These are phyloP conservation scores for Anneissia japonica DNA, from an alignment of 35 echinoderm and acorn worm genomes.

Conservation along the genomic window DNA sequence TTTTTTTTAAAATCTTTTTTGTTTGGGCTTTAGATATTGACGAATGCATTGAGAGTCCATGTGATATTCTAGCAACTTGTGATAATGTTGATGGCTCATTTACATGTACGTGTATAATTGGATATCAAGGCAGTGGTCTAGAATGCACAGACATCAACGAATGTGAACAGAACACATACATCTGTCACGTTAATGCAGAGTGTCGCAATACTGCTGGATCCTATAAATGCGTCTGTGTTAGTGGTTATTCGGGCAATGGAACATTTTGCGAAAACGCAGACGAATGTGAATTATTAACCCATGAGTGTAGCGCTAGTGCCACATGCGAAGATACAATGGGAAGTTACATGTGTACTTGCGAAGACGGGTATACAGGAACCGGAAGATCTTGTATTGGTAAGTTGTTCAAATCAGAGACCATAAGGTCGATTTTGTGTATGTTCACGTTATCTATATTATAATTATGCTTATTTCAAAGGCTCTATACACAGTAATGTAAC, in stretches of 20 bases:
- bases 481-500: too few relatives aligned
- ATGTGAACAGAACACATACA: neutral
- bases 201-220: conserved; percentile 23
- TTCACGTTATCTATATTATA: too few relatives aligned
- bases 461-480: too few relatives aligned
- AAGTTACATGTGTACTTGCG: neutral
- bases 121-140: neutral
- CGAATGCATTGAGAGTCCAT: neutral
- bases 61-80: neutral
- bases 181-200: neutral
- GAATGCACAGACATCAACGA: neutral
- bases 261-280: conserved; percentile 11
- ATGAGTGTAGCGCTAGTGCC: neutral
- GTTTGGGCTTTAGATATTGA: too few relatives aligned
- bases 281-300: neutral
- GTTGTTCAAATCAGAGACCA: too few relatives aligned
- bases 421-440: too few relatives aligned
- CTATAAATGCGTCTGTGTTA: conserved; percentile 20
- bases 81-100: neutral
- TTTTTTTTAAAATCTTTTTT: too few relatives aligned
- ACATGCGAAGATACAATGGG: conserved; percentile 1
- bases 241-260: conserved; percentile 11
- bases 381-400: neutral
- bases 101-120: neutral
- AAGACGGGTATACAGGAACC: neutral